Evolutionary conservation across 2,113 vertebrate genomes (phyloP), one percentile per base, ranked within the genome.

Genomic region (Poecilia latipinna): DNA sequence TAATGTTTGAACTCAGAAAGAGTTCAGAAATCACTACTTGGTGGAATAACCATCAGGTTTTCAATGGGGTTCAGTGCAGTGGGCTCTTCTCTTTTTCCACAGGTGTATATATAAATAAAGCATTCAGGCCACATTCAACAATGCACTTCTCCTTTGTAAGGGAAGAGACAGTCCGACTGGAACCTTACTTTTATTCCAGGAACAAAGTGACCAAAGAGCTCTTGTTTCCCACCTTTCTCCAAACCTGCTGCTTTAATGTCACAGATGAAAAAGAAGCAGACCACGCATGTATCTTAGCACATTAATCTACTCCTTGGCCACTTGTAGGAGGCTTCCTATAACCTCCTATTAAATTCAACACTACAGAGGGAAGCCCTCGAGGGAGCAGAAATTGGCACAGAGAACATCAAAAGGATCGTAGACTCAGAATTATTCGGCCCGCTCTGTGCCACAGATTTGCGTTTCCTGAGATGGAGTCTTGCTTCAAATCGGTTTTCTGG

Each of bases 321-420:
- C 72, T 79, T 72, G 57, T 57, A 37, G 75, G 51, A 54, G 51
- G 51, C 22, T 63, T 63, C 80, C 71, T 60, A 10, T 68, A 70
- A 31, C 77, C 54, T 63, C 35, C 33, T 28, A 32, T 71, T 80
- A 64, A 66, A 54, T 77, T 81, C 42, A 77, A 70, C 75, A 72
- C 67, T 63, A 35, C 66, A 77, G 64, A 73, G 17, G 66, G 68
- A 82, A 87, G 64, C 44, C 78, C 82, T 78, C 12, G 12, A 73
- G 83, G 74, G 70, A 80, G 32, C 71, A 75, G 65, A 67, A 85
- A 80, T 85, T 82, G 79, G 75, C 77, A 76, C 72, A 37, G 62
- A 8, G 63, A 90, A 85, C 82, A 85, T 89, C 87, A 89, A 88
- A 90, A 62, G 13, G 39, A 70, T 82, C 10, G 11, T 69, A 79